A percentile compares a stretch with the other conserved stretches of the same genome.
Evolutionary conservation across 1,140 invertebrate genomes (phyloP).

Genomic region (Drosophila erecta): DNA sequence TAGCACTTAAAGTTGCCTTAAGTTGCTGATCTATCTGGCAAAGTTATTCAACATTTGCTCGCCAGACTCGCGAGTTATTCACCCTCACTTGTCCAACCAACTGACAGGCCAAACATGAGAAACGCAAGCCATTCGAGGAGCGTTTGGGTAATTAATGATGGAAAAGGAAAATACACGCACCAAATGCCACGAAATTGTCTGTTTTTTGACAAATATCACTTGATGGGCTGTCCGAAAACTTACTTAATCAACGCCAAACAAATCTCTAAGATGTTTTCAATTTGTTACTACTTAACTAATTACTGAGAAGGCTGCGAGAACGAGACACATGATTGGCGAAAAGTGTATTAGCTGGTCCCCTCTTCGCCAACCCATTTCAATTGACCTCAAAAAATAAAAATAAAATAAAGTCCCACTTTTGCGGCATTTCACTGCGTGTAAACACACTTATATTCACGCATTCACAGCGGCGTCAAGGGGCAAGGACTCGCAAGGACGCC

Average conservation of each 20-base stretch:
- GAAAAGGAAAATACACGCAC: slow-evolving; percentile 20
- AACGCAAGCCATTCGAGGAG: slow-evolving; percentile 26
- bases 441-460: slow-evolving; percentile 26
- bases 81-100: slow-evolving; percentile 33
- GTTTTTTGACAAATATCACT: slow-evolving; percentile 67
- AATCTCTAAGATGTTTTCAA: slow-evolving; percentile 75
- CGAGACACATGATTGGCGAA: slow-evolving; percentile 45
- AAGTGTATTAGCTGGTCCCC: not conserved
- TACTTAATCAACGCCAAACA: slow-evolving; percentile 68
- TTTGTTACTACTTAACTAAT: slow-evolving; percentile 71
- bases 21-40: slow-evolving; percentile 11
- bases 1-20: slow-evolving; percentile 45
- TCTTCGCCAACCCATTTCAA: slow-evolving; percentile 18
- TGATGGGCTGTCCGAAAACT: slow-evolving; percentile 53
- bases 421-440: slow-evolving; percentile 29
- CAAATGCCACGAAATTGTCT: slow-evolving; percentile 53
- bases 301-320: slow-evolving; percentile 34
- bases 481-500: slow-evolving; percentile 57
- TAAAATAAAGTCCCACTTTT: slow-evolving; percentile 12
- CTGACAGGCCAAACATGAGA: slow-evolving; percentile 34
- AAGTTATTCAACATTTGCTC: slow-evolving; percentile 42
- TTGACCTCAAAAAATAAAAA: slow-evolving; percentile 40
- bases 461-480: not conserved
- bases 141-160: slow-evolving; percentile 71
- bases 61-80: slow-evolving; percentile 3